Evolutionary conservation across 2,888 invertebrate genomes (phyloP), one percentile per base, ranked within the genome.

Genomic region (Dryobotodes eremita): DNA sequence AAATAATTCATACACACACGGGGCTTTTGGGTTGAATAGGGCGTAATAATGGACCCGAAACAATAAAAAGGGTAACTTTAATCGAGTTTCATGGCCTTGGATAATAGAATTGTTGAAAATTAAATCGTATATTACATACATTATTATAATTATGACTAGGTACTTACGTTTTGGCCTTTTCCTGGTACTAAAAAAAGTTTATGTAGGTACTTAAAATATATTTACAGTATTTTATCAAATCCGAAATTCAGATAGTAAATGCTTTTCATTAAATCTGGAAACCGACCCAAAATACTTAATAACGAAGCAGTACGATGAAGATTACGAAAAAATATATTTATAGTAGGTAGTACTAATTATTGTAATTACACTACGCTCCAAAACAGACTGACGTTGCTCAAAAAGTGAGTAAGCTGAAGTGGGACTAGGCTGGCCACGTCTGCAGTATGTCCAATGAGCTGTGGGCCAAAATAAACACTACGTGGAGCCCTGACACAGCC

Each of bases 1-100:
- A 36, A 83, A 83, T 81, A 81, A 57, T 71, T 81, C 57, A 78
- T 83, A 62, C 1, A 55, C 6, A 66, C 26, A 57, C 17, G 23
- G n/a, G 46, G 53, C 64, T 55, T 53, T 66, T 36, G 17, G 42
- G 17, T 68, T 23, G 46, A 69, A 65, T 64, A 57, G 10, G 17
- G 48, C 13, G 55, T 68, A 50, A 68, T 77, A 68, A 68, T 68
- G 36, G 17, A 20, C 61, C 66, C n/a, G 20, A 77, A 81, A 81
- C 70, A 66, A 77, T 81, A 61, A 83, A 83, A 80, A 77, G 55
- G 72, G 65, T 66, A 68, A 11, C 13, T 71, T 50, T 48, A 57
- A 83, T 83, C 61, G 71, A 62, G 61, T 62, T 81, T n/a, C 59
- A 61, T 15, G n/a, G 15, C 82, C 57, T 23, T 26, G 13, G 17